A percentile compares a stretch with the other conserved stretches of the same genome.
These are phyloP conservation scores for Cloeon dipterum DNA, from an alignment of 2,888 invertebrate genomes.

Conservation along the genomic window DNA sequence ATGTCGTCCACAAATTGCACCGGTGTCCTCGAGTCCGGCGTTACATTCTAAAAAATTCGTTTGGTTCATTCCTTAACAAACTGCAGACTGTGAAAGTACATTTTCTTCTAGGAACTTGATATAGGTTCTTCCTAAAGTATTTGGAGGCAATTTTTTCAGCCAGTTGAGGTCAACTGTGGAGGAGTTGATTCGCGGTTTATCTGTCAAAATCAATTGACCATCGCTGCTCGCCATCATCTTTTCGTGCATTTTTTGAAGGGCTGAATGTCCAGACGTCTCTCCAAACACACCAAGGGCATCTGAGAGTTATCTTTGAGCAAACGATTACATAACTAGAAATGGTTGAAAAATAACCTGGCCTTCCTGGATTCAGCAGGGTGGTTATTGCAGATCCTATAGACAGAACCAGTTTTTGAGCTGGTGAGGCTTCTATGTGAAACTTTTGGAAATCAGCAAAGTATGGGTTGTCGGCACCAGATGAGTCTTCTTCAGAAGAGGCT, in stretches of 20 bases:
- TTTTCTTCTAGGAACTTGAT: slow-evolving; percentile 59
- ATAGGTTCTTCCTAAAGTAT: slow-evolving; percentile 71
- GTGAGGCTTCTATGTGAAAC: slow-evolving; percentile 36
- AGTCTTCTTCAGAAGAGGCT: too few relatives aligned
- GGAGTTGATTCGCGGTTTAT: slow-evolving; percentile 73
- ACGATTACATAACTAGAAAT: background rate
- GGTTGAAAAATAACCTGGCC: slow-evolving; percentile 23
- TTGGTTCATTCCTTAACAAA: too few relatives aligned
- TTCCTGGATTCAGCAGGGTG: slow-evolving; percentile 55
- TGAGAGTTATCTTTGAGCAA: slow-evolving; percentile 9
- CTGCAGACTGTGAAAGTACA: slow-evolving; percentile 20
- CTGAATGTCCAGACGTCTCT: slow-evolving; percentile 58
- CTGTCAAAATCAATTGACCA: slow-evolving; percentile 44
- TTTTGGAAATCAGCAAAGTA: slow-evolving; percentile 27
- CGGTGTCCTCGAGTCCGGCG: slow-evolving; percentile 72
- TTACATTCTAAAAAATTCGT: slow-evolving; percentile 37
- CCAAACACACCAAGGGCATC: slow-evolving; percentile 92
- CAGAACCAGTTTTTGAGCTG: slow-evolving; percentile 54
- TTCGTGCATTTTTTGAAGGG: slow-evolving; percentile 43
- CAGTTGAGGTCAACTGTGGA: slow-evolving; percentile 49
- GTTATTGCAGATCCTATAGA: slow-evolving; percentile 70
- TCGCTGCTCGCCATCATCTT: slow-evolving; percentile 57
- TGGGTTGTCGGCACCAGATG: background rate
- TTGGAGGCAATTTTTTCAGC: slow-evolving; percentile 45
- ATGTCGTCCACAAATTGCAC: slow-evolving; percentile 82